Conservation (phyloP, 2,888 invertebrate genomes). For the Hoplodrina blanda region DNA sequence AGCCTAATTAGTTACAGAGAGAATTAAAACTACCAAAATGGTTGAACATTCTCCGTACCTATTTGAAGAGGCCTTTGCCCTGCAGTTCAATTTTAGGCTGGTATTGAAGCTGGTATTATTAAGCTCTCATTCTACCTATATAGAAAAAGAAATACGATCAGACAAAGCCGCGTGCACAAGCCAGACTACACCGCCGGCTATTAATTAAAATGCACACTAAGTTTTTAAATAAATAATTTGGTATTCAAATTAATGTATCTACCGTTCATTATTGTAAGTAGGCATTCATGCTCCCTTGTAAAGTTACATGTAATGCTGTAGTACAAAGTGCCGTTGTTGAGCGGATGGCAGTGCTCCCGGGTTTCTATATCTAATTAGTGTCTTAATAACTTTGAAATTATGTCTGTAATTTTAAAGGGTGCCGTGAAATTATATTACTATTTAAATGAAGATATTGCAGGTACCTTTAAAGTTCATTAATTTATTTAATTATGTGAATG, state of each 20-base stretch:
- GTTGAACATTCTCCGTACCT: too few relatives aligned
- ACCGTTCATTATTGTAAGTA: not conserved
- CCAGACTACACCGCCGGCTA: constrained; percentile 5
- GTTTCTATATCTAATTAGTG: constrained; percentile 18
- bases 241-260: constrained; percentile 32
- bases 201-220: constrained; percentile 9
- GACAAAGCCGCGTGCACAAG: not conserved
- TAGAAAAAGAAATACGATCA: not conserved
- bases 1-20: too few relatives aligned
- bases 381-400: constrained; percentile 54
- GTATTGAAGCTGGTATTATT: too few relatives aligned
- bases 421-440: constrained; percentile 80
- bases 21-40: too few relatives aligned
- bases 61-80: too few relatives aligned
- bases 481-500: not conserved
- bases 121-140: too few relatives aligned
- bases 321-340: constrained; percentile 11
- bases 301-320: constrained; percentile 37
- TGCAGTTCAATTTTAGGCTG: too few relatives aligned
- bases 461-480: constrained; percentile 72
- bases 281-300: not conserved
- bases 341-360: constrained; percentile 3
- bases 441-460: constrained; percentile 84
- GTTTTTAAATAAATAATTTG: constrained; percentile 24
- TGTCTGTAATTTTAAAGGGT: constrained; percentile 81